These are phyloP conservation scores for Sander lucioperca DNA, from an alignment of 2,113 vertebrate genomes.

Conservation along the genomic window DNA sequence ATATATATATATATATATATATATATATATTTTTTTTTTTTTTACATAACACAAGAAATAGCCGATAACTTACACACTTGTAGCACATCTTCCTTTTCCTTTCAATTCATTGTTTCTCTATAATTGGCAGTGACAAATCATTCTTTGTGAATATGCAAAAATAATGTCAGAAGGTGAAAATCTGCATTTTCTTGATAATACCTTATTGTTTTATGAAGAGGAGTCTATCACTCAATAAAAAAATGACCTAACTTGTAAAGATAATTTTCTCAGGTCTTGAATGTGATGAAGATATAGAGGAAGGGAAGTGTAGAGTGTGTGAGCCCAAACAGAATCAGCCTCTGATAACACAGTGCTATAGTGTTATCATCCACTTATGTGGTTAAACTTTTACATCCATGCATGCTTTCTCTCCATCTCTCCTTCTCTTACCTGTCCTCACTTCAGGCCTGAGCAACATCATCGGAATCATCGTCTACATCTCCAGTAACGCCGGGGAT, in stretches of 20 bases:
- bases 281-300: not conserved
- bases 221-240: not conserved
- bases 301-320: not conserved
- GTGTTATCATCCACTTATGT: not conserved
- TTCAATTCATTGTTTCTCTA: not conserved
- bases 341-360: not conserved
- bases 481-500: slow-evolving; percentile 97
- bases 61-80: not conserved
- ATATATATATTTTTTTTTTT: not conserved
- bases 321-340: not conserved
- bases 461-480: slow-evolving; percentile 99
- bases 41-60: not conserved
- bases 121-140: not conserved
- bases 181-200: not conserved
- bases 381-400: not conserved
- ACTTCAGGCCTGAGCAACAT: slow-evolving; percentile 95
- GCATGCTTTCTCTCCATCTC: not conserved
- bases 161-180: slow-evolving; percentile 2
- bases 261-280: not conserved
- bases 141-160: not conserved
- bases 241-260: not conserved
- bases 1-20: not conserved
- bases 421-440: not conserved
- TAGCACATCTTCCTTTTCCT: not conserved
- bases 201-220: not conserved